Percentiles rank a stretch among this genome's conserved stretches.
Evolutionary conservation across 37 sponge, comb jelly and placozoan species (phyloP).

Genomic region (Oopsacas minuta): DNA sequence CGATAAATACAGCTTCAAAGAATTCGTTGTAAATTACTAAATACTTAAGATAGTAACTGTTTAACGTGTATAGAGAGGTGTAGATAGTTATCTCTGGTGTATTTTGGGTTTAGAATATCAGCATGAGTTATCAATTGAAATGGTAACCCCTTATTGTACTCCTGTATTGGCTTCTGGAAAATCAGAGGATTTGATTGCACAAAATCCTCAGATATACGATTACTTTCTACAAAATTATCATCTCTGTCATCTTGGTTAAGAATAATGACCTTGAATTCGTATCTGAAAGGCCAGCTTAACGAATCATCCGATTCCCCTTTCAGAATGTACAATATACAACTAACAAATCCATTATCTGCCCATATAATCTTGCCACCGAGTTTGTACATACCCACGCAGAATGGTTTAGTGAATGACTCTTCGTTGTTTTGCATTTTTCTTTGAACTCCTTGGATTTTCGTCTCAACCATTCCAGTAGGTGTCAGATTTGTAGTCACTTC

Average conservation of each 20-base stretch:
- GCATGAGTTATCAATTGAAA: neutral
- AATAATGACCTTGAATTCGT: neutral
- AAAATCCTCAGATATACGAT: neutral
- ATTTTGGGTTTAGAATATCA: neutral
- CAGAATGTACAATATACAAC: neutral
- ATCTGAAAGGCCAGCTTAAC: neutral
- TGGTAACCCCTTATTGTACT: neutral
- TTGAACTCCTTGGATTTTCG: neutral
- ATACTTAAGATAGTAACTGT: neutral
- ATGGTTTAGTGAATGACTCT: neutral
- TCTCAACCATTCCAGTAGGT: neutral
- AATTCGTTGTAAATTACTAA: too few species aligned
- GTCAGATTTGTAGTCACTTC: neutral
- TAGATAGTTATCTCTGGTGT: neutral
- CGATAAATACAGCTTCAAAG: too few species aligned
- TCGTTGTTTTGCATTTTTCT: neutral
- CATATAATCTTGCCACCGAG: neutral
- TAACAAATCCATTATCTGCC: neutral
- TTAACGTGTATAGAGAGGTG: neutral
- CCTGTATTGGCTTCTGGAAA: neutral
- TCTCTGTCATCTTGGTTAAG: neutral
- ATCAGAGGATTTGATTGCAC: neutral
- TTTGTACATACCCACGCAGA: neutral
- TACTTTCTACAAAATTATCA: neutral
- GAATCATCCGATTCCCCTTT: neutral